Conservation (phyloP, 2,797 vertebrate species). For the Melanotaenia boesemani region DNA sequence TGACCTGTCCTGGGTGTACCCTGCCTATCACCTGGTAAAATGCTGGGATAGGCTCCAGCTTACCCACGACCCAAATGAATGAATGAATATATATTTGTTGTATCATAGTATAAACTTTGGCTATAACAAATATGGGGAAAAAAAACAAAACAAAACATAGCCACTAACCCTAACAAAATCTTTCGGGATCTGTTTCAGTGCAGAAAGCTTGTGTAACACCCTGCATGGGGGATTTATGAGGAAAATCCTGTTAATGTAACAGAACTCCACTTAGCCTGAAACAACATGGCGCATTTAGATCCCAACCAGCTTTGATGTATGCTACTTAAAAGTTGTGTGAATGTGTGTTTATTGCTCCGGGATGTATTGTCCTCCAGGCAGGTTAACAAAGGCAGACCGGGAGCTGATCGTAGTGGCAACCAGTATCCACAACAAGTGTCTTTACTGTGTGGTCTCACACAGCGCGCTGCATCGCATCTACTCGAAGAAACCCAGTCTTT, state of each 20-base stretch:
- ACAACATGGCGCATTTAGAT: not conserved
- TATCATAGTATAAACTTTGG: not conserved
- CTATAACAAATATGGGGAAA: not conserved
- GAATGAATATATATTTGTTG: not conserved
- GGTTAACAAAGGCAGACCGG: conserved; percentile 88
- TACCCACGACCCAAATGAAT: too few relatives aligned
- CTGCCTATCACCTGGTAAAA: too few relatives aligned
- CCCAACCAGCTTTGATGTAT: not conserved
- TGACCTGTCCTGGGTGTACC: too few relatives aligned
- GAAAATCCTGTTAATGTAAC: not conserved
- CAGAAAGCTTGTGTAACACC: not conserved
- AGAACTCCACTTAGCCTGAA: not conserved
- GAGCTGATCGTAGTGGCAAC: conserved; percentile 90
- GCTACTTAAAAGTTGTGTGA: not conserved
- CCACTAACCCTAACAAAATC: not conserved
- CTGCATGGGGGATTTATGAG: not conserved
- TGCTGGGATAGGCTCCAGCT: too few relatives aligned
- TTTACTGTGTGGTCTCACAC: conserved; percentile 89
- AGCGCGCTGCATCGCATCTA: conserved; percentile 88
- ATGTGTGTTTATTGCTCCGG: not conserved
- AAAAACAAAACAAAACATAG: not conserved
- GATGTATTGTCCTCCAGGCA: conserved; percentile 72
- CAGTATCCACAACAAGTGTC: conserved; percentile 86
- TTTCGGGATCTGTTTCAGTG: not conserved
- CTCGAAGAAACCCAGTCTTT: conserved; percentile 87